Evolutionary conservation across 30 jellyfish, hydroid and myxozoan genomes (phyloP), one percentile per base, ranked within the genome.

Genomic region (Aurelia sp.): DNA sequence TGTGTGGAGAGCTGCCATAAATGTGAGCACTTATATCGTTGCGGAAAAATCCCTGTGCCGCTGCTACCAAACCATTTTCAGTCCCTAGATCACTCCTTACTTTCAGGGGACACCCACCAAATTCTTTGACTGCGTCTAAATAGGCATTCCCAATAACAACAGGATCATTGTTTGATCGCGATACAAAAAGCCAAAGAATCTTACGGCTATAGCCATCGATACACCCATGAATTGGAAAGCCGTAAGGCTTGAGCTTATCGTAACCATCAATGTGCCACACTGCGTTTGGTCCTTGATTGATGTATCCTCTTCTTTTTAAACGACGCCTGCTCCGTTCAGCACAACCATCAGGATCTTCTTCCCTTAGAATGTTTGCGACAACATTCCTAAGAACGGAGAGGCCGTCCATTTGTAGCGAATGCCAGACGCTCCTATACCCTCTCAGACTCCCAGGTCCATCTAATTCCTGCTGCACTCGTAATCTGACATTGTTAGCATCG

Each of bases 41-140:
- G 81, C 57, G 47, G 38, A 88, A 74, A 67, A 76, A 76, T 80
- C 96, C 41, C 72, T 88, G 81, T 20, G 81, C 75, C 20, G 87
- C 73, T 58, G 91, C 91, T 47, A 76, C 85, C 60, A 85, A 55
- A 55, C 95, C 95, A 63, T 85, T 72, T 76, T 85, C 95, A 13
- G 75, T 64, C 4, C 75, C 75, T 13, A 64, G 75, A 15, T 64
- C 75, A 64, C 40, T 64, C 3, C 30, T 64, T 13, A 64, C 40
- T 13, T 64, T 64, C 27, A 64, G 4, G 1, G 75, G 75, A 8
- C 75, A 64, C 3, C 75, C 75, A 13, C 40, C 40, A 13, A 64
- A 22, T 18, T 22, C 18, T 41, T 64, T 18, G 16, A 64, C 40
- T 19, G 75, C 35, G 16, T 64, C 35, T 41, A 64, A 13, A 22